Percentiles rank a stretch among this genome's conserved stretches.
Conservation (phyloP, 2,113 vertebrate genomes). For the Varanus komodoensis region DNA sequence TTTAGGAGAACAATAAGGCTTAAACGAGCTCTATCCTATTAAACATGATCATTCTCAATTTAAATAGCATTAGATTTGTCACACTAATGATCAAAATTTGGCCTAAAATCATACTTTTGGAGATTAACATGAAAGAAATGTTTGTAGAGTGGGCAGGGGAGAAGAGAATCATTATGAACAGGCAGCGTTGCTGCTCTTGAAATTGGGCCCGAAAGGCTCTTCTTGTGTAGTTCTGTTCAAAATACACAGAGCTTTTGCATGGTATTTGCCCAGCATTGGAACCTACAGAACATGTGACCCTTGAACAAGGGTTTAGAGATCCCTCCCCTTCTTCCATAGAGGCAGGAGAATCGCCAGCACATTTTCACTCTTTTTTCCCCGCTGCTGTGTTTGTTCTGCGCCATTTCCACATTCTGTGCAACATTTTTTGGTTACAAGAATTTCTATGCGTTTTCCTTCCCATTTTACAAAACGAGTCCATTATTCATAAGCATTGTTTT, state of each 20-base stretch:
- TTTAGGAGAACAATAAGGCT: conserved; percentile 53
- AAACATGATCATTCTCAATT: conserved; percentile 43
- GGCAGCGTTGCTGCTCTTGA: conserved; percentile 36
- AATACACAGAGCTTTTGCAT: conserved; percentile 6
- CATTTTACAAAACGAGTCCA: too few relatives aligned
- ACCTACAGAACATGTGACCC: background rate
- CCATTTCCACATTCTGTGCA: too few relatives aligned
- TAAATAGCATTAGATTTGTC: conserved; percentile 62
- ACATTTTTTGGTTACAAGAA: too few relatives aligned
- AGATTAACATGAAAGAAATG: conserved; percentile 53
- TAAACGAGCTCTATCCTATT: conserved; percentile 61
- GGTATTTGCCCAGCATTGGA: background rate
- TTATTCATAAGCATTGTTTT: too few relatives aligned
- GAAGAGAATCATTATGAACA: background rate
- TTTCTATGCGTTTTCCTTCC: too few relatives aligned
- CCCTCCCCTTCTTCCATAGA: background rate
- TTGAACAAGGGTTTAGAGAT: background rate
- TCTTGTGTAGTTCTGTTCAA: background rate
- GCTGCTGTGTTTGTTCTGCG: too few relatives aligned
- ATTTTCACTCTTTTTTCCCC: background rate
- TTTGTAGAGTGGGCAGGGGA: conserved; percentile 37
- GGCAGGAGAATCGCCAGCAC: background rate
- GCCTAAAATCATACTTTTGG: conserved; percentile 57
- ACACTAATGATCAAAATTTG: conserved; percentile 40
- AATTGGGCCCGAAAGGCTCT: conserved; percentile 30